phyloP scores from a whole-genome alignment of 2,888 invertebrate species.

The Eledona agricola region DNA sequence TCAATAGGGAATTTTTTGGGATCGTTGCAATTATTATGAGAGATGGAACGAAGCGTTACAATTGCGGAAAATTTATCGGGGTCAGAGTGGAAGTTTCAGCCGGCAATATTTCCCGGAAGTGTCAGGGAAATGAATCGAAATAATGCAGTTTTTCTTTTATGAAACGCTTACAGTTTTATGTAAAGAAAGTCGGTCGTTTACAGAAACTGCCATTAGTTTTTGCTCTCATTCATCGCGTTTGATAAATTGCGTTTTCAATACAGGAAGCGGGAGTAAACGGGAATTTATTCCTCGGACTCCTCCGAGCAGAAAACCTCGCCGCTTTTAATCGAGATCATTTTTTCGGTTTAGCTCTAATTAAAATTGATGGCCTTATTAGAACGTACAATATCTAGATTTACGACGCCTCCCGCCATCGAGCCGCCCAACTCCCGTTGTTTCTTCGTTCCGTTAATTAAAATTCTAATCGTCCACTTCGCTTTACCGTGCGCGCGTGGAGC shows the following conservation, averaged over 20 bases:
- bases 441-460: slow-evolving; percentile 2
- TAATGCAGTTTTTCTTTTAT: slow-evolving; percentile 32
- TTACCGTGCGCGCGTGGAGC: too few species aligned
- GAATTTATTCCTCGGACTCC: slow-evolving; percentile 37
- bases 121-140: slow-evolving; percentile 35
- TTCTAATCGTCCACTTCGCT: too few species aligned
- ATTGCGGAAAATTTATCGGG: slow-evolving; percentile 23
- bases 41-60: background rate
- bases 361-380: slow-evolving; percentile 15
- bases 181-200: slow-evolving; percentile 32
- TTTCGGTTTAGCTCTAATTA: slow-evolving; percentile 30
- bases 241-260: slow-evolving; percentile 40
- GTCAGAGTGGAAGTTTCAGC: slow-evolving; percentile 12
- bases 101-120: slow-evolving; percentile 23
- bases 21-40: too few species aligned
- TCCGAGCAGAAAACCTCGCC: slow-evolving; percentile 28
- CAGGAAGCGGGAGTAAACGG: slow-evolving; percentile 37
- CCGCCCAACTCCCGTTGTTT: background rate
- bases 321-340: slow-evolving; percentile 32
- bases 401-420: background rate
- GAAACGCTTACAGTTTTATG: slow-evolving; percentile 27
- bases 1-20: too few species aligned
- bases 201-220: slow-evolving; percentile 32
- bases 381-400: background rate
- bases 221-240: slow-evolving; percentile 33